A percentile compares a stretch with the other conserved stretches of the same genome.
Evolutionary conservation across 2,888 invertebrate species (phyloP).

Genomic region (Hermaeophaga mercurialis): DNA sequence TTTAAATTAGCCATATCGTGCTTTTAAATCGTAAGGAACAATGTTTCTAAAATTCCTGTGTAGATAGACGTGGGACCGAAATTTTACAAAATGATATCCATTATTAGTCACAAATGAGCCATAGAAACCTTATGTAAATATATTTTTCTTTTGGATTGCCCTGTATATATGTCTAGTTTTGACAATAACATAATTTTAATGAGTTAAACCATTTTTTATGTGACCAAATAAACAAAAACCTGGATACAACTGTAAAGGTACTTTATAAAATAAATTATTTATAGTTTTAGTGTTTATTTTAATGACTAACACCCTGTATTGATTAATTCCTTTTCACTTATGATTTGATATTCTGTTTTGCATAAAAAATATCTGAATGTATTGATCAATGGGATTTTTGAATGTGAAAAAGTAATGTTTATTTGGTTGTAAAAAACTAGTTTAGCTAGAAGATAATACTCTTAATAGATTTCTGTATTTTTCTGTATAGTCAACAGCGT

Average conservation of each 20-base stretch:
- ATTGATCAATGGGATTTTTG: too few relatives aligned
- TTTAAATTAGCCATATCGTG: too few relatives aligned
- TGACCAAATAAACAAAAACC: neutral
- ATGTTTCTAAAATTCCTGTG: too few relatives aligned
- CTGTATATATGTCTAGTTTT: neutral
- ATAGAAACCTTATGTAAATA: neutral
- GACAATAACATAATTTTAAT: neutral
- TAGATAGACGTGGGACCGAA: neutral
- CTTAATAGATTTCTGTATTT: conserved; percentile 47
- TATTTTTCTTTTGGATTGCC: neutral
- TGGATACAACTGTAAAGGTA: too few relatives aligned
- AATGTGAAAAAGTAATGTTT: neutral
- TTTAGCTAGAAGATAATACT: conserved; percentile 31
- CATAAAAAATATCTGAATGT: too few relatives aligned
- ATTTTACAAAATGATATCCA: neutral
- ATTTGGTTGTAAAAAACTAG: conserved; percentile 1
- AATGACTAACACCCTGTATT: too few relatives aligned
- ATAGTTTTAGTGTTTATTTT: too few relatives aligned
- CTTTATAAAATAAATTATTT: too few relatives aligned
- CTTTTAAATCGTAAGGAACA: too few relatives aligned
- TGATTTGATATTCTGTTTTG: too few relatives aligned
- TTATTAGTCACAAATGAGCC: neutral
- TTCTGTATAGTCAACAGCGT: conserved; percentile 54
- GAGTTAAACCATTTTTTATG: neutral
- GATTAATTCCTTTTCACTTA: too few relatives aligned